These are phyloP conservation scores for Melopsittacus undulatus DNA, from an alignment of 2,797 vertebrate genomes.

Conservation along the genomic window DNA sequence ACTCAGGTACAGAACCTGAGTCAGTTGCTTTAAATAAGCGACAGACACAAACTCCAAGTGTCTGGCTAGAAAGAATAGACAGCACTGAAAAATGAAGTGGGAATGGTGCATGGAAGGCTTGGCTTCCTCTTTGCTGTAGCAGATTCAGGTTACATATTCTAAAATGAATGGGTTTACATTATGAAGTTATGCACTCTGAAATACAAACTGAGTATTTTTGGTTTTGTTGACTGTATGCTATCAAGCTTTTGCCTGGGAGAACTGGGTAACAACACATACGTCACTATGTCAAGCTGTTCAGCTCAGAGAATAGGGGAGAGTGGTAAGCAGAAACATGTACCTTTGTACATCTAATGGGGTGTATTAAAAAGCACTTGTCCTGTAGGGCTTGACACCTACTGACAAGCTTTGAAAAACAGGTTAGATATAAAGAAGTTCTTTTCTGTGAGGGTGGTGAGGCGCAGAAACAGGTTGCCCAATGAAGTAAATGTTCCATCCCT, in stretches of 20 bases:
- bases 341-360: not conserved
- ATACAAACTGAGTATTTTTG: not conserved
- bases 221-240: not conserved
- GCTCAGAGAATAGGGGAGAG: not conserved
- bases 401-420: not conserved
- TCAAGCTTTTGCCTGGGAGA: not conserved
- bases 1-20: not conserved
- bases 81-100: not conserved
- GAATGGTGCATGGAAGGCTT: not conserved
- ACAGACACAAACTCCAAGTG: not conserved
- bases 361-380: not conserved
- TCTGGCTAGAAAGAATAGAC: not conserved
- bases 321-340: not conserved
- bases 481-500: not conserved
- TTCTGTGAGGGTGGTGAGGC: not conserved
- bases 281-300: not conserved
- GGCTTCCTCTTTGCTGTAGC: not conserved
- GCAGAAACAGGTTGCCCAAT: not conserved
- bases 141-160: not conserved
- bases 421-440: not conserved
- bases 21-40: constrained; percentile 37
- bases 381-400: not conserved
- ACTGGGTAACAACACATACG: not conserved
- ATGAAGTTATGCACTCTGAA: not conserved
- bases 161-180: not conserved